These are phyloP conservation scores for Halcyon senegalensis DNA, from an alignment of 2,113 vertebrate genomes.

Conservation along the genomic window DNA sequence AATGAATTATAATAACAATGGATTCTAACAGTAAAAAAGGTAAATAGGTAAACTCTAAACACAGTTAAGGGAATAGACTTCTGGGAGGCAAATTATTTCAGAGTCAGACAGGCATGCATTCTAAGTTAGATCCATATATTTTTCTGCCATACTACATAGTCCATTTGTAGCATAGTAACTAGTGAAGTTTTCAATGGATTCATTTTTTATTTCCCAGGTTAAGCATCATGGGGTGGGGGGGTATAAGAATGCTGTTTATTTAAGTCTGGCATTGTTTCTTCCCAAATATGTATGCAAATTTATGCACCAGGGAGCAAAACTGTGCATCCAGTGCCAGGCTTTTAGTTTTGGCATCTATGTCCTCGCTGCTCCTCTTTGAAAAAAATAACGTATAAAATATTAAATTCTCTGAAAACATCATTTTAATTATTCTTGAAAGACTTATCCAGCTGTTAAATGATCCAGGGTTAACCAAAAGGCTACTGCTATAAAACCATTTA, in stretches of 20 bases:
- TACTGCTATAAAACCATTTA: constrained; percentile 33
- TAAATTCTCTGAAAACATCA: constrained; percentile 23
- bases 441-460: constrained; percentile 40
- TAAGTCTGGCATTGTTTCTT: constrained; percentile 20
- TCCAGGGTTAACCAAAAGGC: constrained; percentile 18
- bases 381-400: constrained; percentile 31
- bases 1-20: background rate
- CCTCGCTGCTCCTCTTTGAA: constrained; percentile 4
- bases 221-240: background rate
- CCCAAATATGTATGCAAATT: constrained; percentile 48
- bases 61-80: background rate
- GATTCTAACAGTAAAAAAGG: background rate
- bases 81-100: background rate
- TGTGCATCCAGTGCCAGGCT: constrained; percentile 13
- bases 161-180: background rate
- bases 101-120: background rate
- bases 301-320: constrained; percentile 7
- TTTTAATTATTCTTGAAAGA: constrained; percentile 60
- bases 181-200: background rate
- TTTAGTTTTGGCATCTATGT: constrained; percentile 33
- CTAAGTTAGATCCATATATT: background rate
- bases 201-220: background rate
- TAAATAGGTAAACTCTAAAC: background rate
- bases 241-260: constrained; percentile 24
- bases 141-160: background rate